Evolutionary conservation across 2,888 invertebrate species (phyloP).

Genomic region (Sabatieria punctata): DNA sequence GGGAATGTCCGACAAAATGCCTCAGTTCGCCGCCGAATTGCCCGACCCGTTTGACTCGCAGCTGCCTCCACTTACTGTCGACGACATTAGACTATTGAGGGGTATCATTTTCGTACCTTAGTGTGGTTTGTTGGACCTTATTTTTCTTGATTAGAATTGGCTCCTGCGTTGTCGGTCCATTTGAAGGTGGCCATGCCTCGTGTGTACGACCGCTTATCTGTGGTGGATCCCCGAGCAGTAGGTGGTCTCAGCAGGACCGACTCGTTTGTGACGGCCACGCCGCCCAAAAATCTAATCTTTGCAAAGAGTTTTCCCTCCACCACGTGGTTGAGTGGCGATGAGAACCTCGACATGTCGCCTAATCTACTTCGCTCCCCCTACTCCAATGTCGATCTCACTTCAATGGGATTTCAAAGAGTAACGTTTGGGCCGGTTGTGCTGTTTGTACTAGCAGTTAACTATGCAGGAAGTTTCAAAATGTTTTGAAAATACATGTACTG

Average conservation of each 20-base stretch:
- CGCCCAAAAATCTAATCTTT: slow-evolving; percentile 5
- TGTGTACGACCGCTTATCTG: not conserved
- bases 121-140: not conserved
- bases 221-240: not conserved
- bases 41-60: slow-evolving; percentile 5
- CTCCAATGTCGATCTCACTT: no score
- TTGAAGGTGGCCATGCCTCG: not conserved
- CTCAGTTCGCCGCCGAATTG: slow-evolving; percentile 4
- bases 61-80: slow-evolving; percentile 1
- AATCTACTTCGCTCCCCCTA: no score
- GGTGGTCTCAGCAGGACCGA: not conserved
- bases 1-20: slow-evolving; percentile 7
- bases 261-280: slow-evolving; percentile 6
- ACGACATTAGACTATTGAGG: slow-evolving; percentile 2
- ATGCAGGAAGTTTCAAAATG: no score
- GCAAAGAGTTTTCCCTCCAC: not conserved
- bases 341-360: not conserved
- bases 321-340: not conserved
- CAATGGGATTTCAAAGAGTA: no score
- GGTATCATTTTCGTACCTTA: no score
- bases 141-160: not conserved
- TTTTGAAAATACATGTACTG: no score
- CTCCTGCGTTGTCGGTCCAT: not conserved
- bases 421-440: no score
- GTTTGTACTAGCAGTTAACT: no score